These are phyloP conservation scores for Ariolimax columbianus DNA, from an alignment of 2,888 invertebrate genomes.

Conservation along the genomic window DNA sequence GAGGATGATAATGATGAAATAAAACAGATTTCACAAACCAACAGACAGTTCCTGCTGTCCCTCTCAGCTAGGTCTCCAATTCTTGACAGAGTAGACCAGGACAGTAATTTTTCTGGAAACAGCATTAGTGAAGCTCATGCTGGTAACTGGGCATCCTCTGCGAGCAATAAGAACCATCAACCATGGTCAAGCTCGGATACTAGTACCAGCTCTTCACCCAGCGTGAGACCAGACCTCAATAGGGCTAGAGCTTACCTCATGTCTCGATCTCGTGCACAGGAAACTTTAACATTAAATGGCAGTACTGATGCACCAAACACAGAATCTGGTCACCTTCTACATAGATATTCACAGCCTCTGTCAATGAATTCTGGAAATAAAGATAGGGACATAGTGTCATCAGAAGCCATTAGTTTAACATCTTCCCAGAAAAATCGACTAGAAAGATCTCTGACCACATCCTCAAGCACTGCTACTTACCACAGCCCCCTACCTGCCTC, in stretches of 20 bases:
- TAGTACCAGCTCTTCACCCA: neutral
- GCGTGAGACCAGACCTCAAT: neutral
- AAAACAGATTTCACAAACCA: conserved; percentile 25
- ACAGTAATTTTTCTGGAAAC: neutral
- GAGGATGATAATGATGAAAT: neutral
- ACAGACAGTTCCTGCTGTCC: conserved; percentile 22
- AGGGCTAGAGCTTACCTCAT: neutral
- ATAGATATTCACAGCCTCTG: neutral
- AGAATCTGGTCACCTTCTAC: neutral
- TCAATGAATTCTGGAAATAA: neutral
- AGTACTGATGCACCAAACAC: neutral
- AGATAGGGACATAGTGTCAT: neutral
- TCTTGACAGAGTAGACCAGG: neutral
- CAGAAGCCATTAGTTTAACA: neutral
- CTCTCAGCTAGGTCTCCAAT: neutral
- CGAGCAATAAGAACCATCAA: neutral
- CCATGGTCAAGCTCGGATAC: neutral
- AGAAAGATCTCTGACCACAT: neutral
- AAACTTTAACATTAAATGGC: neutral
- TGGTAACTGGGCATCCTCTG: neutral
- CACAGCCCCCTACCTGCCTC: neutral
- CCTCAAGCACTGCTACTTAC: neutral
- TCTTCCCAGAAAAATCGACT: neutral
- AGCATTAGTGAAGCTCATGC: neutral
- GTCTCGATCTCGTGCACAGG: neutral